Conservation (phyloP, 2,888 invertebrate genomes). For the Hirtodrosophila alboralis region DNA sequence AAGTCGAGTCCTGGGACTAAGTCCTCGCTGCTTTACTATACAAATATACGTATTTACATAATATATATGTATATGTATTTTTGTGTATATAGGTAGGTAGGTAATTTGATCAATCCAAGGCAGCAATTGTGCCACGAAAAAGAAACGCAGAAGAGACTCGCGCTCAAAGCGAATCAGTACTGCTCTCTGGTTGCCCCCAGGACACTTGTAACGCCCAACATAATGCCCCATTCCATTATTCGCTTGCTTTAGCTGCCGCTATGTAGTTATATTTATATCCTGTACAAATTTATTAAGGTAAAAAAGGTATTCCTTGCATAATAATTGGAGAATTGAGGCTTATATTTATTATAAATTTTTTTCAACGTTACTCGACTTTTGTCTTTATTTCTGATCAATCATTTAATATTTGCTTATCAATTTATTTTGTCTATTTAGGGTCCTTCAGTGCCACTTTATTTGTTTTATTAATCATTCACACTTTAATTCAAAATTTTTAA, state of each 20-base stretch:
- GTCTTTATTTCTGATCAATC: too few species aligned
- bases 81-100: constrained; percentile 8
- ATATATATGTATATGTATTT: constrained; percentile 3
- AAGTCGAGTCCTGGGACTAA: constrained; percentile 2
- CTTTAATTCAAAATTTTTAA: too few species aligned
- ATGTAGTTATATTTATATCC: constrained; percentile 25
- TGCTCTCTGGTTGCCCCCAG: constrained; percentile 30
- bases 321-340: too few species aligned
- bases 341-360: too few species aligned
- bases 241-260: constrained; percentile 6
- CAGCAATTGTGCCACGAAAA: constrained; percentile 27
- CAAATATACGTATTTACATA: background rate
- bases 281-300: background rate
- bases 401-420: too few species aligned
- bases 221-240: constrained; percentile 31
- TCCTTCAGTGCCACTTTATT: too few species aligned
- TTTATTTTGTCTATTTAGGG: too few species aligned
- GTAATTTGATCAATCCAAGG: constrained; percentile 54
- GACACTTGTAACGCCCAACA: constrained; percentile 45
- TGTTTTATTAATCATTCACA: too few species aligned
- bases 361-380: too few species aligned
- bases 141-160: constrained; percentile 12
- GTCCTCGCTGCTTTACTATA: constrained; percentile 35
- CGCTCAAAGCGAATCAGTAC: constrained; percentile 18
- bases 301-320: too few species aligned